Conservation (phyloP, 2,888 invertebrate genomes). For the Automeris io region DNA sequence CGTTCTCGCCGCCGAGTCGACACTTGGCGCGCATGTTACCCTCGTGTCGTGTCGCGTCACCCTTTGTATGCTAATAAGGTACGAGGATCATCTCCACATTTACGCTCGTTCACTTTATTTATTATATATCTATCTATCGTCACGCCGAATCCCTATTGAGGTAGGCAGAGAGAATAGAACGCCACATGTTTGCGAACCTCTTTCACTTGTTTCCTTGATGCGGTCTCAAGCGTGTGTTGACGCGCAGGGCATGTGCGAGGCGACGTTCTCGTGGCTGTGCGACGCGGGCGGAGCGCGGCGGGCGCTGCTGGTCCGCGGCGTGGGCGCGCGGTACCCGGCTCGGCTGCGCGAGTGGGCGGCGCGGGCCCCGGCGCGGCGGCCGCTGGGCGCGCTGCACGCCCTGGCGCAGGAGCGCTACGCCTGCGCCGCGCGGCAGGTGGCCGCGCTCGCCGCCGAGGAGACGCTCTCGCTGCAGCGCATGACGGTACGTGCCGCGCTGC, state of each 20-base stretch:
- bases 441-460: constrained; percentile 76
- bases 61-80: no score
- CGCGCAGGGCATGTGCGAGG: not conserved
- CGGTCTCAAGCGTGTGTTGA: not conserved
- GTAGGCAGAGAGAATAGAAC: no score
- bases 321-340: constrained; percentile 13
- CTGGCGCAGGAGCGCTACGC: constrained; percentile 16
- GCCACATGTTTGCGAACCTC: no score
- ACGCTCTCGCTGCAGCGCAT: constrained; percentile 80
- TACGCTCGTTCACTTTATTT: no score
- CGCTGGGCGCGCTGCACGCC: constrained; percentile 26
- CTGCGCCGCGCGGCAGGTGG: constrained; percentile 32
- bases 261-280: constrained; percentile 7
- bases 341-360: constrained; percentile 17
- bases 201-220: not conserved
- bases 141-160: no score
- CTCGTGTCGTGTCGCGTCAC: no score
- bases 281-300: constrained; percentile 14
- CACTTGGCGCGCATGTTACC: constrained; percentile 9
- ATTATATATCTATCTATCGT: no score
- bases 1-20: constrained; percentile 13
- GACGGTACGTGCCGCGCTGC: constrained; percentile 61
- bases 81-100: no score
- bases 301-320: constrained; percentile 15
- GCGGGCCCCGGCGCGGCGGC: constrained; percentile 11